These are phyloP conservation scores for Phallusia fumigata DNA, from an alignment of 23 tunicate genomes.

Conservation along the genomic window DNA sequence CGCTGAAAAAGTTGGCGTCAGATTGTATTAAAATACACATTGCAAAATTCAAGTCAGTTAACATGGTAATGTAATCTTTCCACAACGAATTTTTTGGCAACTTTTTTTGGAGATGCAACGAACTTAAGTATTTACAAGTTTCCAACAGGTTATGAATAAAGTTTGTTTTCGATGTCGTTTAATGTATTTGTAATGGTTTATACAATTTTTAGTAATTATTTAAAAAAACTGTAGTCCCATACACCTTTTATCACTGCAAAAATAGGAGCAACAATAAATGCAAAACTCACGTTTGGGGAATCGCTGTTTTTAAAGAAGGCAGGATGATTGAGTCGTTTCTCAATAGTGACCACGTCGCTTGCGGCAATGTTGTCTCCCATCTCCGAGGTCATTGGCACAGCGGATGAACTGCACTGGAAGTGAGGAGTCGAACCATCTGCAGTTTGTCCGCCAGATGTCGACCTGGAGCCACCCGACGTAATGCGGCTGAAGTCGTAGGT, in stretches of 20 bases:
- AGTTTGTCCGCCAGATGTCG: slow-evolving; percentile 13
- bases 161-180: no score
- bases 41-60: no score
- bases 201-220: no score
- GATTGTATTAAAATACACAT: no score
- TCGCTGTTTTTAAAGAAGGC: background rate
- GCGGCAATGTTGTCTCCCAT: slow-evolving; percentile 58
- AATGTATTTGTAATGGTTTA: no score
- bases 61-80: no score
- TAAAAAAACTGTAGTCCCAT: no score
- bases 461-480: background rate
- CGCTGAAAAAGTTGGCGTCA: background rate
- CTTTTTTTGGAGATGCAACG: no score
- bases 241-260: no score
- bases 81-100: background rate
- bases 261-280: background rate
- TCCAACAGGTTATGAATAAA: no score
- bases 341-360: slow-evolving; percentile 71
- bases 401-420: slow-evolving; percentile 13
- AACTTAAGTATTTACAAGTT: no score
- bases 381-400: slow-evolving; percentile 27
- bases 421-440: background rate
- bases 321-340: slow-evolving; percentile 57
- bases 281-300: slow-evolving; percentile 55
- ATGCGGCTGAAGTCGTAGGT: slow-evolving; percentile 23